Base-by-base conservation (phyloP, 2,113 vertebrate genomes). In the Erinaceus europaeus region DNA sequence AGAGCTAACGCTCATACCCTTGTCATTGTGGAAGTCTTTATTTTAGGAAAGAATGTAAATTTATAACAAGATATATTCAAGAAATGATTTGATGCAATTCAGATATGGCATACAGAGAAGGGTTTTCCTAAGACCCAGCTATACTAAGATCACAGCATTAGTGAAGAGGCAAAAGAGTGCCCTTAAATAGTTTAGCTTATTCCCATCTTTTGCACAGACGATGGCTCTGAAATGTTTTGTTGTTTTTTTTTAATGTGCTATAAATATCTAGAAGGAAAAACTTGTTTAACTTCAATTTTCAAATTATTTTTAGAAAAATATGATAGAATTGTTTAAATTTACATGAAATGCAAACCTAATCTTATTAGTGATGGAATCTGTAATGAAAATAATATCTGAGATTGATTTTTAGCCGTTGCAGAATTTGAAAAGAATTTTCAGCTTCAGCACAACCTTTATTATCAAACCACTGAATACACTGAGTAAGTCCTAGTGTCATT, bases 41-140 rank as follows among this genome's bases (percentile, higher is more conserved):
- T 80, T 89, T 92, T 80, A 93, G 78, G 69, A 87, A 92, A 82
- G 69, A 87, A 89, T 82, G 61, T 75, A 55, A 78, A 79, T 78
- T 81, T 42, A 40, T 76, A 62, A 68, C 83, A 57, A 44, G n/a
- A n/a, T n/a, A n/a, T n/a, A n/a, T n/a, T n/a, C n/a, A n/a, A 86
- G 42, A 91, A 89, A 52, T 81, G 34, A 89, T 78, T 55, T 18
- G 46, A 5, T n/a, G 21, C 12, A 55, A 53, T 52, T 86, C 73
- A 90, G 62, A 52, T 38, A 90, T 46, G 55, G 25, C 42, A 65
- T 7, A 27, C 0, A 38, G 61, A 61, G 3, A 59, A 64, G 36
- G 40, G 9, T 32, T 38, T 78, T 65, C 59, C 50, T 69, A 91
- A 73, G 55, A 18, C 7, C 12, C 9, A 50, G 50, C 15, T 86